Evolutionary conservation across 2,888 invertebrate genomes (phyloP).

Genomic region (Tromatobia lineatoria): DNA sequence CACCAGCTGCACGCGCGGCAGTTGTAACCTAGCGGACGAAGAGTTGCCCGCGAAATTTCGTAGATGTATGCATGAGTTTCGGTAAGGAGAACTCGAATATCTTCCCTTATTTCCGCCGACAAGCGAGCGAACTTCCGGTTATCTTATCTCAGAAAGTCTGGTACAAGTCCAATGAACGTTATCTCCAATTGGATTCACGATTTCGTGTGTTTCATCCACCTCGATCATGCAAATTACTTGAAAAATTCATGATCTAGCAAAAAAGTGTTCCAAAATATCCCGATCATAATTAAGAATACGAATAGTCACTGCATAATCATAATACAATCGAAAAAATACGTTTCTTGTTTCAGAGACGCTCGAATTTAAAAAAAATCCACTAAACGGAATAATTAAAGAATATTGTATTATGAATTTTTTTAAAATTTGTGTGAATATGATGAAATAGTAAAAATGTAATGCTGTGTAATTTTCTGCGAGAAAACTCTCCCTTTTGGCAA

Average conservation of each 20-base stretch:
- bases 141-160: slow-evolving; percentile 18
- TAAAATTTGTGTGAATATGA: not conserved
- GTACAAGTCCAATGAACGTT: slow-evolving; percentile 21
- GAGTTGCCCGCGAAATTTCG: slow-evolving; percentile 8
- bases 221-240: not conserved
- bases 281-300: not conserved
- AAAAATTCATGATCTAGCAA: slow-evolving; percentile 15
- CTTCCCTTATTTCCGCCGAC: not conserved
- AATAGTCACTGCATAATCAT: not conserved
- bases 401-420: no score
- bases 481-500: no score
- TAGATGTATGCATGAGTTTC: slow-evolving; percentile 41
- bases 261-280: not conserved
- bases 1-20: slow-evolving; percentile 41
- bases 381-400: not conserved
- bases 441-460: no score
- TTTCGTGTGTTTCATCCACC: not conserved
- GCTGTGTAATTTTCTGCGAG: no score
- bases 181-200: not conserved
- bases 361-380: not conserved
- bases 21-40: slow-evolving; percentile 6
- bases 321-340: not conserved
- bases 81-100: slow-evolving; percentile 13
- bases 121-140: slow-evolving; percentile 1
- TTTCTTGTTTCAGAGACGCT: not conserved